Evolutionary conservation across 2,113 vertebrate species (phyloP).

Genomic region (Cebus imitator): DNA sequence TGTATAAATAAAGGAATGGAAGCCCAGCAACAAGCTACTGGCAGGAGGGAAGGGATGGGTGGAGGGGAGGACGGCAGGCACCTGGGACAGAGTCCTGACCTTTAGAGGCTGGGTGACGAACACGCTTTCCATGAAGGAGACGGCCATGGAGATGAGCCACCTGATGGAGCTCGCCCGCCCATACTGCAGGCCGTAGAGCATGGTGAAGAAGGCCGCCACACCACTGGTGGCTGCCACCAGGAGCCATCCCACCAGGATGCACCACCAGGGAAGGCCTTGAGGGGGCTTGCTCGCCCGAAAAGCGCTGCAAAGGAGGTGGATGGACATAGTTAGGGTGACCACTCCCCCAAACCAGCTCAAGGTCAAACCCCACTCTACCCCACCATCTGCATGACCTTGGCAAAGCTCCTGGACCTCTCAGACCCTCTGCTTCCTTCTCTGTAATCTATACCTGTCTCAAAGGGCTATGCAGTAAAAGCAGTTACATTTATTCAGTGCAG

Average conservation of each 20-base stretch:
- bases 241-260: conserved; percentile 92
- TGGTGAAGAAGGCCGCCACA: conserved; percentile 93
- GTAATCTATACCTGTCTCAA: background rate
- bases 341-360: background rate
- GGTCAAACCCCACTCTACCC: background rate
- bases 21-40: background rate
- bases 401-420: background rate
- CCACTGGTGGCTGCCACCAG: conserved; percentile 90
- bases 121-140: conserved; percentile 96
- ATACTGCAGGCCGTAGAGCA: conserved; percentile 94
- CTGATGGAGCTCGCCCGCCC: conserved; percentile 92
- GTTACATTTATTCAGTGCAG: background rate
- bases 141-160: conserved; percentile 94
- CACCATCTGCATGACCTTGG: background rate
- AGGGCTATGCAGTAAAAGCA: background rate
- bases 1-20: background rate
- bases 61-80: no score
- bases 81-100: conserved; percentile 81
- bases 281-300: conserved; percentile 72
- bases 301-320: background rate
- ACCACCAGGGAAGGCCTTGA: conserved; percentile 94
- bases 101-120: conserved; percentile 96
- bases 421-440: background rate
- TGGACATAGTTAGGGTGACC: background rate
- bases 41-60: background rate